Percentiles rank a stretch among this genome's conserved stretches.
Conservation (phyloP, 2,113 vertebrate genomes). For the Cranoglanis bouderius region DNA sequence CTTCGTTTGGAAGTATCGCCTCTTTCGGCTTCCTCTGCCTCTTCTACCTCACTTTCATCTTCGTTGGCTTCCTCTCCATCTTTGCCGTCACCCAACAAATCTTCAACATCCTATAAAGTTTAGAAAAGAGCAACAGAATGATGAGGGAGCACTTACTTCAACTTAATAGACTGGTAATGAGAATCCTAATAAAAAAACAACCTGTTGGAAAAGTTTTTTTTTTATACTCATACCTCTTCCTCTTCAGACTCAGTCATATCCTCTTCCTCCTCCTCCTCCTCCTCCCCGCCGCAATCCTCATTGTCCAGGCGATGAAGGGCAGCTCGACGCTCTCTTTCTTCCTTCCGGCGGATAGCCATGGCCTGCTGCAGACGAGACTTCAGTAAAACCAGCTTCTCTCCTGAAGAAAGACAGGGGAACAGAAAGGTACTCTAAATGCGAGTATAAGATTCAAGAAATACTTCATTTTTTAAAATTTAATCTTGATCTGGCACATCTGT, state of each 20-base stretch:
- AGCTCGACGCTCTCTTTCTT: slow-evolving; percentile 84
- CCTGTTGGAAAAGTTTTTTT: background rate
- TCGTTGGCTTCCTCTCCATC: slow-evolving; percentile 68
- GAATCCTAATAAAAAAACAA: background rate
- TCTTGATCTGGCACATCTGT: background rate
- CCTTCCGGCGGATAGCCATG: slow-evolving; percentile 88
- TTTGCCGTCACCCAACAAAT: slow-evolving; percentile 73
- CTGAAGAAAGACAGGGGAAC: slow-evolving; percentile 63
- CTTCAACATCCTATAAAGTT: slow-evolving; percentile 75
- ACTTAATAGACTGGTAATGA: background rate
- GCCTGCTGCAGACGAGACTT: slow-evolving; percentile 92
- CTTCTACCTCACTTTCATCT: slow-evolving; percentile 66
- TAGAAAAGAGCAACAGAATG: background rate
- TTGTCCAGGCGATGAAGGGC: slow-evolving; percentile 88
- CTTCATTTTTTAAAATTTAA: background rate
- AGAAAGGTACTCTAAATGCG: background rate
- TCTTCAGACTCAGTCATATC: slow-evolving; percentile 87
- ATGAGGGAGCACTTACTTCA: background rate
- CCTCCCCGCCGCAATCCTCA: slow-evolving; percentile 79
- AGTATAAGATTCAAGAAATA: no score
- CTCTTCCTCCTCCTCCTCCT: slow-evolving; percentile 86
- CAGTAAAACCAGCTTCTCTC: slow-evolving; percentile 85
- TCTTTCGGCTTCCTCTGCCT: slow-evolving; percentile 66
- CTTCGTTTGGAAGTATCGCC: slow-evolving; percentile 65
- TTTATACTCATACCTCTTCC: slow-evolving; percentile 67